phyloP scores from a whole-genome alignment of 1,140 invertebrate genomes.

The Drosophila elegans region DNA sequence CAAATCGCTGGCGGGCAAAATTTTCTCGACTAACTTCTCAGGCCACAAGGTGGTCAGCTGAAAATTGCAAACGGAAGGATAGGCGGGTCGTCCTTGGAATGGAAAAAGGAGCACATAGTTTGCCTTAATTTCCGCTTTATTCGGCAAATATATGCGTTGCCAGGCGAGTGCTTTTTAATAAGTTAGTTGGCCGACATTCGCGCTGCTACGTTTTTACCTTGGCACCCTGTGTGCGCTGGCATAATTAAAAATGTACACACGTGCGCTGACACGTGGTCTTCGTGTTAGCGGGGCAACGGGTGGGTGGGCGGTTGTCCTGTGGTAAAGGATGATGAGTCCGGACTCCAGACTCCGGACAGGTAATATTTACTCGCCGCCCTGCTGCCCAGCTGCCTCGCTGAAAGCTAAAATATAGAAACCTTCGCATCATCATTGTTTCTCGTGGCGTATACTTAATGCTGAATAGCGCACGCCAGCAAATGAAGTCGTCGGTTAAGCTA shows the following conservation, averaged over 20 bases:
- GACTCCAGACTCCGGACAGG: not conserved
- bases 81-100: not conserved
- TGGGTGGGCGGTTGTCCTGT: not conserved
- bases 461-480: not conserved
- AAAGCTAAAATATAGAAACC: constrained; percentile 24
- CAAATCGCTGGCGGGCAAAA: constrained; percentile 53
- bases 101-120: constrained; percentile 23
- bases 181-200: constrained; percentile 67
- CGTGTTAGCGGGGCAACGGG: constrained; percentile 5
- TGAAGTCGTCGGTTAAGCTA: not conserved
- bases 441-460: constrained; percentile 28
- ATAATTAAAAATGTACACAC: constrained; percentile 81
- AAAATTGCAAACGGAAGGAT: constrained; percentile 30
- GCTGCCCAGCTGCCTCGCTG: not conserved
- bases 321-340: not conserved
- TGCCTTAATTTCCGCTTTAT: constrained; percentile 58
- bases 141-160: constrained; percentile 62
- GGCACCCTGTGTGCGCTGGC: constrained; percentile 48
- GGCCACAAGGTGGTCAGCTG: constrained; percentile 49
- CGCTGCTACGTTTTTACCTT: constrained; percentile 40
- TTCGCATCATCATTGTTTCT: constrained; percentile 14
- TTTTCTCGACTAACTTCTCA: constrained; percentile 15
- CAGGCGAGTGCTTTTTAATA: constrained; percentile 68
- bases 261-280: constrained; percentile 34
- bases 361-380: constrained; percentile 24